phyloP scores from a whole-genome alignment of 2,113 vertebrate species.

The Lichenostomus cassidix region DNA sequence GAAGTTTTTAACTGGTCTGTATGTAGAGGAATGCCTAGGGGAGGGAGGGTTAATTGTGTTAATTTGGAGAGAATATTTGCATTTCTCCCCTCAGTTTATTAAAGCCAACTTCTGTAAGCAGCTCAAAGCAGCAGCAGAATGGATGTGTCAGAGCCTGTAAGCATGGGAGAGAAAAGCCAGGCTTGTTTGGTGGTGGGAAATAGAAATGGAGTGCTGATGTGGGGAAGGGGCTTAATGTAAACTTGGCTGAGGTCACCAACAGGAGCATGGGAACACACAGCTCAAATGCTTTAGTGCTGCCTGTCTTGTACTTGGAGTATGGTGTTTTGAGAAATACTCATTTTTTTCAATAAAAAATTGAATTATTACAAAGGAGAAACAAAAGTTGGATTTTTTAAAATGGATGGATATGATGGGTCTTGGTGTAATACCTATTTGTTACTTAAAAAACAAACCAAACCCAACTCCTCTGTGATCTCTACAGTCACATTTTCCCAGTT shows the following conservation, averaged over 20 bases:
- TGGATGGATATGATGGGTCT: background rate
- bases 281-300: background rate
- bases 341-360: background rate
- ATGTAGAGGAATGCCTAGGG: background rate
- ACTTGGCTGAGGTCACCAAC: background rate
- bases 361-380: background rate
- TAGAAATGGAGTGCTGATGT: constrained; percentile 3
- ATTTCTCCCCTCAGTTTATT: background rate
- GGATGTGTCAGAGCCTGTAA: background rate
- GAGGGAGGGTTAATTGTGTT: background rate
- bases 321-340: background rate
- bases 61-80: background rate
- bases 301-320: background rate
- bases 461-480: background rate
- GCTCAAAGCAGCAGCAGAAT: background rate
- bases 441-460: background rate
- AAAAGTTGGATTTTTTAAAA: background rate
- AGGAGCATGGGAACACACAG: background rate
- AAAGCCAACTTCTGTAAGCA: background rate
- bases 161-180: constrained; percentile 9
- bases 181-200: background rate
- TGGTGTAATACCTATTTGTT: background rate
- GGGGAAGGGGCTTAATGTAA: constrained; percentile 26
- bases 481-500: background rate
- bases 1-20: background rate